These are phyloP conservation scores for Anas acuta DNA, from an alignment of 2,797 vertebrate species.

Conservation along the genomic window DNA sequence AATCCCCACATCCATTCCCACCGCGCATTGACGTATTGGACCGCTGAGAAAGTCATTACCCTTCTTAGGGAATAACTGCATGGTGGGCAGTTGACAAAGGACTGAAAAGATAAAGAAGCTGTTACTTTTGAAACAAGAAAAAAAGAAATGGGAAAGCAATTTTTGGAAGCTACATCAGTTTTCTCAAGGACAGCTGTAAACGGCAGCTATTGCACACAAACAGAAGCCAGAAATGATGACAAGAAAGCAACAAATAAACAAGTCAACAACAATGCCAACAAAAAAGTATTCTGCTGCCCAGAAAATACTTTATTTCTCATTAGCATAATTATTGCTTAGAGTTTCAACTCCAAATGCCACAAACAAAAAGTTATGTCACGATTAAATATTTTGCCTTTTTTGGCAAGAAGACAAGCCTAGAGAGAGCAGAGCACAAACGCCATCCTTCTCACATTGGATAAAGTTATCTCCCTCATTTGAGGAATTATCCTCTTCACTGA, in stretches of 20 bases:
- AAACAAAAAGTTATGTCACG: conserved; percentile 15
- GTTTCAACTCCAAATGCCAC: conserved; percentile 8
- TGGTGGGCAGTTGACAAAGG: not conserved
- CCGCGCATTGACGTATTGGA: not conserved
- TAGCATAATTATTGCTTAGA: conserved; percentile 48
- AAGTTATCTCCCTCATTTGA: not conserved
- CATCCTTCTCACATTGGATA: not conserved
- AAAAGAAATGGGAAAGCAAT: not conserved
- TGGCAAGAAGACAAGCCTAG: conserved; percentile 10
- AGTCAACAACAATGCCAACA: conserved; percentile 47
- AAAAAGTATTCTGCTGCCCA: not conserved
- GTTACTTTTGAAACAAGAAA: not conserved
- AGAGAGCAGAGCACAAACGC: not conserved
- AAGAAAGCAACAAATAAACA: conserved; percentile 49
- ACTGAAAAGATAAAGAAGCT: conserved; percentile 8
- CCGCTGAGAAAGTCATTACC: conserved; percentile 20
- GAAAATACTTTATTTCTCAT: conserved; percentile 49
- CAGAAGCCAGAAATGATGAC: not conserved
- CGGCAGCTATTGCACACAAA: not conserved
- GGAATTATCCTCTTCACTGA: not conserved
- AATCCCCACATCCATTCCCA: not conserved
- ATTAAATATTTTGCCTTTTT: conserved; percentile 38
- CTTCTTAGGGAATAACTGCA: not conserved
- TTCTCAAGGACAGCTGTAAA: conserved; percentile 49
- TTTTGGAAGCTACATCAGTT: conserved; percentile 1